phyloP scores from a whole-genome alignment of 2,113 vertebrate genomes.

The Clarias batrachus region DNA sequence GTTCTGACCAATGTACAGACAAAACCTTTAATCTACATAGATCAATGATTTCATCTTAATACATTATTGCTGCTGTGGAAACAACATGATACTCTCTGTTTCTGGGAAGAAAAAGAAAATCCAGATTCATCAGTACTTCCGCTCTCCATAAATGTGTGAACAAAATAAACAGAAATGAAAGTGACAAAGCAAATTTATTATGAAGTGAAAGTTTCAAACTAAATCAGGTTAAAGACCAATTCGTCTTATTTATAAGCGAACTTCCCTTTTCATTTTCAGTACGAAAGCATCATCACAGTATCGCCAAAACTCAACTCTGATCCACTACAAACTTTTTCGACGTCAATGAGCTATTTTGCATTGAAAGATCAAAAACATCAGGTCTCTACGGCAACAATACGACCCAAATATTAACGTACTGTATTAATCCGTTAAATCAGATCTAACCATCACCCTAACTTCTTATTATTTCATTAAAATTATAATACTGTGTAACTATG shows the following conservation, averaged over 20 bases:
- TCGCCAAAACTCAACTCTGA: background rate
- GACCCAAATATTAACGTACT: background rate
- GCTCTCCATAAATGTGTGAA: background rate
- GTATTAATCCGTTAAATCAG: background rate
- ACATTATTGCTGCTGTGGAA: background rate
- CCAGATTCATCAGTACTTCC: background rate
- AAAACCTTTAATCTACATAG: no score
- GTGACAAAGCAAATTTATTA: background rate
- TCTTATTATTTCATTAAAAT: no score
- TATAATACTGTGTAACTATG: background rate
- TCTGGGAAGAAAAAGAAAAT: background rate
- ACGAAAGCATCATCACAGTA: background rate
- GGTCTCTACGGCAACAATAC: background rate
- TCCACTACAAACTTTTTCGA: background rate
- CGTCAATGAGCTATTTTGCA: background rate
- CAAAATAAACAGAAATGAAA: background rate
- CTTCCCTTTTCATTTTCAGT: background rate
- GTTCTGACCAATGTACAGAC: no score
- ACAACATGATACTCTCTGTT: background rate
- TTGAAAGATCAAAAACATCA: background rate
- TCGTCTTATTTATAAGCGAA: no score
- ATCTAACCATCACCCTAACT: background rate
- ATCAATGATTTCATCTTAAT: background rate
- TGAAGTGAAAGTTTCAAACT: constrained; percentile 12
- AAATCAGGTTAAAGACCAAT: background rate